These are phyloP conservation scores for Temnothorax ravouxi DNA, from an alignment of 2,888 invertebrate genomes.

Conservation along the genomic window DNA sequence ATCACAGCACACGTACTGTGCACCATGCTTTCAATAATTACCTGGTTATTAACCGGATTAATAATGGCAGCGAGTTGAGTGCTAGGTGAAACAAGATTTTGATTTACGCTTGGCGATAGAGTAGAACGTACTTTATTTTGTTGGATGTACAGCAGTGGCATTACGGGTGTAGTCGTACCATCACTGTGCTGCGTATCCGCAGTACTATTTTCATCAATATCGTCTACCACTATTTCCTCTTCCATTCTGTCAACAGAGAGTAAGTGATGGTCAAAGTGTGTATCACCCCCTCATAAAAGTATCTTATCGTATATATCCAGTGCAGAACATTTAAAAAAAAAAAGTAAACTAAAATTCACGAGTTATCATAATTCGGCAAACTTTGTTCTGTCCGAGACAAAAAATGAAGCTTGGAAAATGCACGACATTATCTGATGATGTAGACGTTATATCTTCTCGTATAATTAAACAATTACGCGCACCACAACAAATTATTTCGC, in stretches of 20 bases:
- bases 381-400: neutral
- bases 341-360: neutral
- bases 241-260: constrained; percentile 79
- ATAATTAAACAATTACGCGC: neutral
- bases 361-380: neutral
- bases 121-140: constrained; percentile 81
- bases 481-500: neutral
- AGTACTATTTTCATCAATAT: constrained; percentile 77
- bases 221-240: constrained; percentile 83
- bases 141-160: constrained; percentile 84
- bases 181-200: constrained; percentile 74
- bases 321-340: neutral
- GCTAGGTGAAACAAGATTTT: constrained; percentile 78
- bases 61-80: constrained; percentile 82
- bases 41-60: constrained; percentile 82
- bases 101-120: constrained; percentile 78
- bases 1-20: too few species aligned
- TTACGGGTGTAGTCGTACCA: constrained; percentile 79
- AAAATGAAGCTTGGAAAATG: neutral
- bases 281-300: neutral
- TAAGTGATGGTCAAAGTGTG: neutral
- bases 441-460: neutral
- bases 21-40: constrained; percentile 59
- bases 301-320: neutral
- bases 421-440: neutral